Conservation (phyloP, 2,888 invertebrate genomes). For the Pheosia tremula region DNA sequence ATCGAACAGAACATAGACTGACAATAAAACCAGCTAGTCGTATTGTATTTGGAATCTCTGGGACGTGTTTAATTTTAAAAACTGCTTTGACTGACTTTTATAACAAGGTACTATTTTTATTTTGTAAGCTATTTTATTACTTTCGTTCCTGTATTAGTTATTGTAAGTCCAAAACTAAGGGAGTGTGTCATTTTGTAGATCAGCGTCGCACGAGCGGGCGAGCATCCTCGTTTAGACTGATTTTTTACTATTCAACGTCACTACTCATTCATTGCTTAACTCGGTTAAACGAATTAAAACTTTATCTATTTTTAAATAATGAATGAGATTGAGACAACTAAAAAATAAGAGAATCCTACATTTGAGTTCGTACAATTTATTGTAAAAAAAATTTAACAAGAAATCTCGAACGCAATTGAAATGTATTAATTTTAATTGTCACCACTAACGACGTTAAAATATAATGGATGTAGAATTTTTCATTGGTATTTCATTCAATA, state of each 20-base stretch:
- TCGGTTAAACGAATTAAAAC: slow-evolving; percentile 20
- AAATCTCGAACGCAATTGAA: slow-evolving; percentile 56
- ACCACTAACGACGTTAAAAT: slow-evolving; percentile 77
- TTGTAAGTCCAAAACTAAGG: slow-evolving; percentile 55
- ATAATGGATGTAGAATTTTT: slow-evolving; percentile 82
- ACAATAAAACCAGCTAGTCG: slow-evolving; percentile 36
- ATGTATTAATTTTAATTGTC: slow-evolving; percentile 77
- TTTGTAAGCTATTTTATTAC: slow-evolving; percentile 39
- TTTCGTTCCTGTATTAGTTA: slow-evolving; percentile 60
- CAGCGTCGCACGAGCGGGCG: slow-evolving; percentile 57
- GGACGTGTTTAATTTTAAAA: slow-evolving; percentile 42
- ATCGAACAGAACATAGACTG: slow-evolving; percentile 40
- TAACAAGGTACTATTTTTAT: slow-evolving; percentile 43
- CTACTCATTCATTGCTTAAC: slow-evolving; percentile 41
- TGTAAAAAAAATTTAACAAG: slow-evolving; percentile 57
- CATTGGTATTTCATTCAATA: slow-evolving; percentile 62
- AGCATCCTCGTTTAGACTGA: slow-evolving; percentile 74
- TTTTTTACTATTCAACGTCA: slow-evolving; percentile 58
- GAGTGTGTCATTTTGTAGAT: slow-evolving; percentile 44
- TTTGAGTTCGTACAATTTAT: slow-evolving; percentile 62
- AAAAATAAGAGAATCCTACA: slow-evolving; percentile 51
- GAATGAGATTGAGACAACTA: slow-evolving; percentile 31
- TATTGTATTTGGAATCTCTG: slow-evolving; percentile 40
- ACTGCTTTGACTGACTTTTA: slow-evolving; percentile 48
- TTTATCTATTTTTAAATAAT: slow-evolving; percentile 32